Evolutionary conservation across 2,888 invertebrate genomes (phyloP).

Genomic region (Zhuqinia jingwanae): DNA sequence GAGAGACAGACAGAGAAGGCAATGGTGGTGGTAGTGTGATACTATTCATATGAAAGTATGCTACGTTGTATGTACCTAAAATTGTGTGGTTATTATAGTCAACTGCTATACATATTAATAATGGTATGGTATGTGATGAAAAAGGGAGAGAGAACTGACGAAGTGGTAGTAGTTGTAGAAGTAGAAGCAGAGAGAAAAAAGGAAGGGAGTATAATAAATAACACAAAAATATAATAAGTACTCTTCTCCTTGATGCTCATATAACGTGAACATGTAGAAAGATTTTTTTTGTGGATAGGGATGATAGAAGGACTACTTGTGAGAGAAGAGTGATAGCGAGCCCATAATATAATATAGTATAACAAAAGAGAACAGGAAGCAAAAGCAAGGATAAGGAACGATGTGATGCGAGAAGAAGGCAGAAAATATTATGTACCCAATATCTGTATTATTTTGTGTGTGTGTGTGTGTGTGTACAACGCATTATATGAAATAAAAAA

Average conservation of each 20-base stretch:
- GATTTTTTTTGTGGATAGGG: constrained; percentile 41
- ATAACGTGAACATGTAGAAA: constrained; percentile 6
- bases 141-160: constrained; percentile 50
- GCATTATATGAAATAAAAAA: too few relatives aligned
- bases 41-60: too few relatives aligned
- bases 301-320: background rate
- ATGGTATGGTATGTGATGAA: background rate
- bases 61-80: too few relatives aligned
- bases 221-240: constrained; percentile 40
- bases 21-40: background rate
- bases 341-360: background rate
- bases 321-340: constrained; percentile 13
- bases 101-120: background rate
- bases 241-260: constrained; percentile 55
- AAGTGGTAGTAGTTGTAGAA: too few relatives aligned
- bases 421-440: constrained; percentile 15
- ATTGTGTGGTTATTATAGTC: background rate
- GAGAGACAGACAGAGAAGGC: background rate
- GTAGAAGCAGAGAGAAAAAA: constrained; percentile 50
- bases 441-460: background rate
- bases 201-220: constrained; percentile 37
- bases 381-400: constrained; percentile 70
- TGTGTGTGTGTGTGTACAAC: background rate
- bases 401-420: constrained; percentile 26
- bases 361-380: constrained; percentile 62